Percentiles rank a stretch among this genome's conserved stretches.
phyloP scores from a whole-genome alignment of 2,888 invertebrate genomes.

The Antheraea assamensis region DNA sequence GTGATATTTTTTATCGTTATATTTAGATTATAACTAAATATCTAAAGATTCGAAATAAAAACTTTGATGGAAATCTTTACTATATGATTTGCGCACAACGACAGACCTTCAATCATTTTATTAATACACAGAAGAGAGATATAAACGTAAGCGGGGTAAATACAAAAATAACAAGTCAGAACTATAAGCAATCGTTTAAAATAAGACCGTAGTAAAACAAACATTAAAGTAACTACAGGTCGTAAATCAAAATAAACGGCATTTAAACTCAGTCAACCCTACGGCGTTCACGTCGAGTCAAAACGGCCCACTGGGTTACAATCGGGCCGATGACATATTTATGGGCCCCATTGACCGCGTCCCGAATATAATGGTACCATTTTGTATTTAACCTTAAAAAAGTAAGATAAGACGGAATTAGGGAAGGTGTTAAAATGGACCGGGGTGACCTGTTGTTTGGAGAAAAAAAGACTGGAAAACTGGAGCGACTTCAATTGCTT shows the following conservation, averaged over 20 bases:
- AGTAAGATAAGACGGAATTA: constrained; percentile 28
- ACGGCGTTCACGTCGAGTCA: constrained; percentile 13
- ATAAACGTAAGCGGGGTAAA: no score
- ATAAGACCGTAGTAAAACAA: constrained; percentile 1
- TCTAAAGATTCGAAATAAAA: no score
- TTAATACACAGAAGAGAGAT: no score
- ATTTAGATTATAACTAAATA: no score
- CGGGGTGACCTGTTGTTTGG: constrained; percentile 7
- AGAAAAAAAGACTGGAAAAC: constrained; percentile 17
- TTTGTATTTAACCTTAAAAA: constrained; percentile 36
- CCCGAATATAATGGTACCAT: constrained; percentile 33
- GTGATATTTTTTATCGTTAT: no score
- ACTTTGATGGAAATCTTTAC: no score
- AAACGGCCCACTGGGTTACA: constrained; percentile 24
- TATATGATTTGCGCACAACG: no score
- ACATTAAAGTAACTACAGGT: neutral
- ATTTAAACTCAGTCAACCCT: constrained; percentile 18
- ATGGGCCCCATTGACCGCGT: constrained; percentile 39
- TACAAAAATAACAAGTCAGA: no score
- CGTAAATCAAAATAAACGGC: constrained; percentile 23
- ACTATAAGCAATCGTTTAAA: constrained; percentile 6
- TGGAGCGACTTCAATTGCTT: constrained; percentile 15
- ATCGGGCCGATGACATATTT: constrained; percentile 62
- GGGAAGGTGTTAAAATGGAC: constrained; percentile 26
- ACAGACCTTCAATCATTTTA: no score